Evolutionary conservation across 1,140 invertebrate genomes (phyloP).

Genomic region (Aphaenogaster ashmeadi): DNA sequence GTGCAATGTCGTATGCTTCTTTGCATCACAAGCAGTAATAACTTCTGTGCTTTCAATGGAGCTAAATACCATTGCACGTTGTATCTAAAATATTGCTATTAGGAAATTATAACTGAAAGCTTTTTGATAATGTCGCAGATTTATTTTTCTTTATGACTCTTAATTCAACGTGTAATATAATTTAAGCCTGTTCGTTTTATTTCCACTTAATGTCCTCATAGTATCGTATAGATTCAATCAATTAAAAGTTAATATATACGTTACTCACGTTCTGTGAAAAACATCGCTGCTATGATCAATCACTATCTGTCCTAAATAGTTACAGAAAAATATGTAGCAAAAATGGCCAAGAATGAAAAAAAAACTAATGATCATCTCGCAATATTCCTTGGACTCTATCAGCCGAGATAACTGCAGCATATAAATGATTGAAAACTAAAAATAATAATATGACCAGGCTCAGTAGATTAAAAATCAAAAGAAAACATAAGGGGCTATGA

Average conservation of each 20-base stretch:
- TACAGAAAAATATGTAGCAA: neutral
- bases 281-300: conserved; percentile 17
- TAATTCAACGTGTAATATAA: neutral
- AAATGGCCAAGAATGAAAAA: neutral
- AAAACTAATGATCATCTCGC: neutral
- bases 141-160: neutral
- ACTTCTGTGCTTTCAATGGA: conserved; percentile 49
- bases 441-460: neutral
- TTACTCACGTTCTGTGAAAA: conserved; percentile 19
- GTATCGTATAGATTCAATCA: neutral
- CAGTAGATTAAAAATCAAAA: too few relatives aligned
- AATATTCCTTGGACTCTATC: neutral
- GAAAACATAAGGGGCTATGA: too few relatives aligned
- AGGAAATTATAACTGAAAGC: neutral
- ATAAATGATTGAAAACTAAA: neutral
- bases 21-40: conserved; percentile 67
- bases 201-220: neutral
- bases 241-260: neutral
- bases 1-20: conserved; percentile 30
- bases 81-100: conserved; percentile 48
- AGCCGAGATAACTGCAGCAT: conserved; percentile 22
- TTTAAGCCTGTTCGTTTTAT: neutral
- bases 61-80: conserved; percentile 56
- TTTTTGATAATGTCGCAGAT: neutral
- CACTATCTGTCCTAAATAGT: conserved; percentile 18